Conservation (phyloP, 1,140 invertebrate genomes). For the Hylyphantes graminicola region DNA sequence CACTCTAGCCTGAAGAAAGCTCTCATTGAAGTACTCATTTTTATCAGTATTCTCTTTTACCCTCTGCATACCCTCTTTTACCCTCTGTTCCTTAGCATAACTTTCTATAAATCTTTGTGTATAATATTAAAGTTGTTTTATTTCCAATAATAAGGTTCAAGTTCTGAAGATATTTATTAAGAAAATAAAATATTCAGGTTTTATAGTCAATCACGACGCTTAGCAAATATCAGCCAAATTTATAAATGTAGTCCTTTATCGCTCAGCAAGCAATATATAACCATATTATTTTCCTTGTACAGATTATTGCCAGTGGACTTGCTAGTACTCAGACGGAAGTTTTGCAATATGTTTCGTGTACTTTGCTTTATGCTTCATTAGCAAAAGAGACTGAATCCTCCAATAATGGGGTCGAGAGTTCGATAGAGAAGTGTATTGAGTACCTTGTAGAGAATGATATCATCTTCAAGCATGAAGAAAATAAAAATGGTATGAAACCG, state of each 20-base stretch:
- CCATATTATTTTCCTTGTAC: slow-evolving; percentile 55
- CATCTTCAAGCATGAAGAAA: slow-evolving; percentile 55
- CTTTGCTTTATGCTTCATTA: slow-evolving; percentile 71
- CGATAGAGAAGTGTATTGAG: slow-evolving; percentile 61
- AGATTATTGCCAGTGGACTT: slow-evolving; percentile 88
- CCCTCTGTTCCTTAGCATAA: no score
- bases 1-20: slow-evolving; percentile 73
- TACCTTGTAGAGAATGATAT: slow-evolving; percentile 64
- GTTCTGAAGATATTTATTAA: no score
- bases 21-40: slow-evolving; percentile 72
- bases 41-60: neutral
- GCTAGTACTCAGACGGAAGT: slow-evolving; percentile 80
- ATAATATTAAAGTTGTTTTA: no score
- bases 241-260: neutral
- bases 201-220: no score
- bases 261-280: neutral
- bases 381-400: slow-evolving; percentile 7
- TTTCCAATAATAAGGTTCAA: no score
- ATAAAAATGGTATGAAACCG: slow-evolving; percentile 37
- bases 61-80: neutral
- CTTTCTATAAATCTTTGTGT: no score
- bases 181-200: no score
- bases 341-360: slow-evolving; percentile 83
- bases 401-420: slow-evolving; percentile 6
- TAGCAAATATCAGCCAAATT: neutral